These are phyloP conservation scores for Drosophila seguyi DNA, from an alignment of 1,140 invertebrate species.

Conservation along the genomic window DNA sequence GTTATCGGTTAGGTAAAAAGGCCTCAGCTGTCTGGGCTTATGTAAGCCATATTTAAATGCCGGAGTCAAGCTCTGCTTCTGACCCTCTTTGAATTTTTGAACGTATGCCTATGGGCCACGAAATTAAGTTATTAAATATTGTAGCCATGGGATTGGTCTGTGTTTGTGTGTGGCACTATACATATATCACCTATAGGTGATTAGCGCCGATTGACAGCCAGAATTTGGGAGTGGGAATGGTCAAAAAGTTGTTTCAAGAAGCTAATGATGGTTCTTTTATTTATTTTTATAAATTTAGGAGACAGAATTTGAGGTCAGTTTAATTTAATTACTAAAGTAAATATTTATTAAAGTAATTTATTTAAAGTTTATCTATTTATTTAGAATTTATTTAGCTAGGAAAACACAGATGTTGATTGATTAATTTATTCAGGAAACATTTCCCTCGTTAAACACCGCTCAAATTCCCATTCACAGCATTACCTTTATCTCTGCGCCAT, in stretches of 20 bases:
- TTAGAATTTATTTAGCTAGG: background rate
- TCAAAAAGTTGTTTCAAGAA: slow-evolving; percentile 9
- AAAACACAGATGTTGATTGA: background rate
- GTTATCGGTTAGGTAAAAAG: slow-evolving; percentile 71
- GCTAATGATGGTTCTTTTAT: background rate
- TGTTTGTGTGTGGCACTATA: slow-evolving; percentile 17
- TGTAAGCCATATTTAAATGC: slow-evolving; percentile 75
- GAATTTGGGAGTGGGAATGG: slow-evolving; percentile 16
- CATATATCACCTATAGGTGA: slow-evolving; percentile 24
- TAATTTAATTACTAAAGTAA: too few species aligned
- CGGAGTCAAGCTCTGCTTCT: slow-evolving; percentile 15
- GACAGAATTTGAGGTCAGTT: background rate
- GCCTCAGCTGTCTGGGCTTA: slow-evolving; percentile 50
- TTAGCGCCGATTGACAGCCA: slow-evolving; percentile 60
- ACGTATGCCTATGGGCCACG: slow-evolving; percentile 50
- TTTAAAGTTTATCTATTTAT: too few species aligned
- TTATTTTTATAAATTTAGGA: background rate
- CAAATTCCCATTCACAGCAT: slow-evolving; percentile 8
- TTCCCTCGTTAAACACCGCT: slow-evolving; percentile 6
- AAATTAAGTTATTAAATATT: slow-evolving; percentile 78
- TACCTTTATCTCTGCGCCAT: slow-evolving; percentile 4
- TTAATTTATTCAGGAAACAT: slow-evolving; percentile 1
- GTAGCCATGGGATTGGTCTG: slow-evolving; percentile 19
- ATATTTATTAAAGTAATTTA: too few species aligned
- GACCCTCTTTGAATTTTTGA: slow-evolving; percentile 36